These are phyloP conservation scores for Asobara japonica DNA, from an alignment of 1,140 invertebrate species.

Conservation along the genomic window DNA sequence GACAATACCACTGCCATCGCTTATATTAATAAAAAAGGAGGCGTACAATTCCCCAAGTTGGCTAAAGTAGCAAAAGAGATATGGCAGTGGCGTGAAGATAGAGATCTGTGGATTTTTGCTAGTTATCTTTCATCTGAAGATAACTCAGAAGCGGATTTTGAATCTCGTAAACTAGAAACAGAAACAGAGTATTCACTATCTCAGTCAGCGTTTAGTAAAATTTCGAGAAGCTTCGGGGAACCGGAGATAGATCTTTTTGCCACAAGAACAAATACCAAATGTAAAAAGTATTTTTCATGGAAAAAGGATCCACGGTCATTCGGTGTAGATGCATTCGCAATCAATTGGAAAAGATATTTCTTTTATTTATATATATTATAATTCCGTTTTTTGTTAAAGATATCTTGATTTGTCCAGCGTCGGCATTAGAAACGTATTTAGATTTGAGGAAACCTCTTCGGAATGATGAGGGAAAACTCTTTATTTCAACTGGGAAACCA, in stretches of 20 bases:
- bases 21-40: conserved; percentile 43
- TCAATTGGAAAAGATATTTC: not conserved
- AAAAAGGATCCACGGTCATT: no score
- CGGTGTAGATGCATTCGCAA: no score
- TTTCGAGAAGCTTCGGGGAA: no score
- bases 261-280: no score
- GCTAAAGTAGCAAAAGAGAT: conserved; percentile 34
- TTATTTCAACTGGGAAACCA: conserved; percentile 31
- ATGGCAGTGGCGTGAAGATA: conserved; percentile 43
- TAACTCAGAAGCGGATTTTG: conserved; percentile 23
- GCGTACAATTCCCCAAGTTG: conserved; percentile 39
- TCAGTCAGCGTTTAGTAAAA: conserved; percentile 30
- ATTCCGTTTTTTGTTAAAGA: conserved; percentile 19
- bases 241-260: no score
- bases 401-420: conserved; percentile 21
- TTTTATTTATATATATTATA: no score
- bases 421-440: conserved; percentile 12
- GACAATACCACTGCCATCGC: conserved; percentile 46
- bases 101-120: conserved; percentile 30
- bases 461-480: not conserved
- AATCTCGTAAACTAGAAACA: conserved; percentile 32
- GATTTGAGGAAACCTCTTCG: not conserved
- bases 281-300: no score
- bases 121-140: conserved; percentile 28
- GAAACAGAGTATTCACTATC: no score